A percentile compares a stretch with the other conserved stretches of the same genome.
These are phyloP conservation scores for Polypterus senegalus DNA, from an alignment of 2,113 vertebrate genomes.

Conservation along the genomic window DNA sequence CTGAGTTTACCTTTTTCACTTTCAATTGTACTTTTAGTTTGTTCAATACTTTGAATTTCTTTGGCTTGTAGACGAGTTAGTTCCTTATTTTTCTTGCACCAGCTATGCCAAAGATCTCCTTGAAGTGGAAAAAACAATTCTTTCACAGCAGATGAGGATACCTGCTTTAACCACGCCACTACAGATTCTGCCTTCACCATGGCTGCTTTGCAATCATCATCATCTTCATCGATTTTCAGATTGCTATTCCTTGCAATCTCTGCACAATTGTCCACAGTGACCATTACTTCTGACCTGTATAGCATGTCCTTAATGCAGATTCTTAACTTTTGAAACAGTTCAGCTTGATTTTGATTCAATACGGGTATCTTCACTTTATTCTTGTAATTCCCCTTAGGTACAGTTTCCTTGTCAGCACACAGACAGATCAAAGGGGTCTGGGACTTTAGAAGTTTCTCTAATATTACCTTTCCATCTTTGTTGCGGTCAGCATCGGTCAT, in stretches of 20 bases:
- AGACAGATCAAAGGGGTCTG: conserved; percentile 24
- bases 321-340: conserved; percentile 19
- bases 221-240: conserved; percentile 29
- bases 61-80: conserved; percentile 31
- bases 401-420: conserved; percentile 23
- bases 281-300: accelerated
- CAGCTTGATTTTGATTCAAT: conserved; percentile 26
- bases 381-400: neutral
- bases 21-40: conserved; percentile 32
- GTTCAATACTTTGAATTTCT: conserved; percentile 20
- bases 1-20: conserved; percentile 24
- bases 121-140: conserved; percentile 33
- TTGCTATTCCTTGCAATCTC: conserved; percentile 9
- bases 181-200: conserved; percentile 8
- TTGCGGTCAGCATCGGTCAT: conserved; percentile 16
- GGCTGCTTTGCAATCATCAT: conserved; percentile 3
- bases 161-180: conserved; percentile 18
- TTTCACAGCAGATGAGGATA: conserved; percentile 28
- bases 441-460: conserved; percentile 14
- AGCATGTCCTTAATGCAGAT: conserved; percentile 22
- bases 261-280: conserved; percentile 20
- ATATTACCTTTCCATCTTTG: conserved; percentile 8
- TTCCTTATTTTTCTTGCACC: conserved; percentile 37
- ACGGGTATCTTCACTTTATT: conserved; percentile 18
- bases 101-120: conserved; percentile 26